These are phyloP conservation scores for Drosophila meridionalis DNA, from an alignment of 2,888 invertebrate genomes.

Conservation along the genomic window DNA sequence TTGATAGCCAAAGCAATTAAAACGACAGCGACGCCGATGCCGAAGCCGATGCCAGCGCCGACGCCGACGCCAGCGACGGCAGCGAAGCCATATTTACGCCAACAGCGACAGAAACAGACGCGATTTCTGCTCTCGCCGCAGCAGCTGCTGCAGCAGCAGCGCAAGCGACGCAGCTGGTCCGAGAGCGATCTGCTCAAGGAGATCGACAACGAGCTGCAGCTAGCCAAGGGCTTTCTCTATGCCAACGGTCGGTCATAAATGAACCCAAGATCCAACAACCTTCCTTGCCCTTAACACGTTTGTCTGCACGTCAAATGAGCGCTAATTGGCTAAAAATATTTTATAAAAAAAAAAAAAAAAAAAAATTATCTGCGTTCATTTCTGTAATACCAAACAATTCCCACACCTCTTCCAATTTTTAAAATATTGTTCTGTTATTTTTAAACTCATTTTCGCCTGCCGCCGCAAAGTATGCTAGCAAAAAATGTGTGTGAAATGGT, in stretches of 20 bases:
- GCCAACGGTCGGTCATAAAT: slow-evolving; percentile 81
- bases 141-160: slow-evolving; percentile 79
- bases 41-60: slow-evolving; percentile 22
- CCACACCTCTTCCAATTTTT: slow-evolving; percentile 8
- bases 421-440: slow-evolving; percentile 22
- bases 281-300: not conserved
- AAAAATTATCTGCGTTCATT: slow-evolving; percentile 22
- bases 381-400: slow-evolving; percentile 21
- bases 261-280: not conserved
- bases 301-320: slow-evolving; percentile 49
- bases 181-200: slow-evolving; percentile 87
- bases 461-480: slow-evolving; percentile 74
- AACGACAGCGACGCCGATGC: slow-evolving; percentile 29
- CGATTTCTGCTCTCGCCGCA: slow-evolving; percentile 82
- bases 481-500: not conserved
- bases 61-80: slow-evolving; percentile 42
- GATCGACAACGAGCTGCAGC: slow-evolving; percentile 87
- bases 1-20: slow-evolving; percentile 64
- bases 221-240: slow-evolving; percentile 88
- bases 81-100: slow-evolving; percentile 62
- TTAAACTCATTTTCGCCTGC: slow-evolving; percentile 32
- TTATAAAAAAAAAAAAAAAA: too few species aligned
- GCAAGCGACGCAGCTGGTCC: slow-evolving; percentile 84
- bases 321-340: slow-evolving; percentile 41
- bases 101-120: slow-evolving; percentile 83